Evolutionary conservation across 2,888 invertebrate genomes (phyloP), one percentile per base, ranked within the genome.

Genomic region (Plebejus anna): DNA sequence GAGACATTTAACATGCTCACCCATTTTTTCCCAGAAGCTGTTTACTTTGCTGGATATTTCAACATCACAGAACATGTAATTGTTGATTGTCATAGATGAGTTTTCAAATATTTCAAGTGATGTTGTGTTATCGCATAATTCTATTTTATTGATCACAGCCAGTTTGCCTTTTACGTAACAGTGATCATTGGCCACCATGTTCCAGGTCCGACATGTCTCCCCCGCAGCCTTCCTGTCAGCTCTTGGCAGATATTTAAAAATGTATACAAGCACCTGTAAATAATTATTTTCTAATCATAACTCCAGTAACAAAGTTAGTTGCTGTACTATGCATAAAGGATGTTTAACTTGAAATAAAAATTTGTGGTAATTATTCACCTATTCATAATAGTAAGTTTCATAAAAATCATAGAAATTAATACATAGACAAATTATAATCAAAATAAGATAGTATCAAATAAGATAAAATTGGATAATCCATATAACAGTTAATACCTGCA

Each of bases 171-270:
- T 94, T 78, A 94, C 86, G 81, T 95, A 94, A 79, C 94, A 94
- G 79, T 94, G 92, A 82, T 96, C 95, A 82, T 95, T 94, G 6
- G 96, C 95, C 16, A 96, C 96, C 79, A 95, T 94, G 80, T 96
- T 95, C 96, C 97, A 97, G 0, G 94, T 89, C 28, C 88, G 93
- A 84, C 96, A 96, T 38, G 96, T 96, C 80, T 95, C 91, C 80
- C 96, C 95, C 59, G 96, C 96, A 72, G 95, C 91, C 85, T 95
- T 95, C 81, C 96, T 90, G 84, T 97, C 97, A 1, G 96, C 93
- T 81, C 95, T 94, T 59, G 95, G 94, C 80, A 96, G 87, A 86
- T 95, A 95, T 80, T 95, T 94, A 84, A 96, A 95, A 79, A 96
- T 94, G 81, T 95, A 94, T 77, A 96, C 94, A 80, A 96, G 90